Evolutionary conservation across 1,140 invertebrate species (phyloP).

Genomic region (Solenopsis fugax): DNA sequence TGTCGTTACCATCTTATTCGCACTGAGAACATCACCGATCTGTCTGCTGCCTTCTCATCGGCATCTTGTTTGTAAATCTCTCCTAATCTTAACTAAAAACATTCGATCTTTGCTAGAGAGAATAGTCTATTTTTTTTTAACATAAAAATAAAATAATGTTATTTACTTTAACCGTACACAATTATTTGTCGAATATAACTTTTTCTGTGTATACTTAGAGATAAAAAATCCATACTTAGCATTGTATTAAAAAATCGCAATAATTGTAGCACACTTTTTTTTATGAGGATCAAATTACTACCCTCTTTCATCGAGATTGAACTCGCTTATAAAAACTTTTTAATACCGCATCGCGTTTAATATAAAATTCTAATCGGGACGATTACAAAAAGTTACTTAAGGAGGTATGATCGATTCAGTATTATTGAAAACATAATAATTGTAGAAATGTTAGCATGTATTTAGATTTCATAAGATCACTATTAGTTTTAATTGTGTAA

Average conservation of each 20-base stretch:
- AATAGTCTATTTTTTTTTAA: neutral
- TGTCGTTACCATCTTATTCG: neutral
- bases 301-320: neutral
- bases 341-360: slow-evolving; percentile 31
- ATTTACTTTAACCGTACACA: slow-evolving; percentile 9
- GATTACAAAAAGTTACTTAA: neutral
- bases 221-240: slow-evolving; percentile 3
- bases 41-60: neutral
- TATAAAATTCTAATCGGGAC: neutral
- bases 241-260: slow-evolving; percentile 10
- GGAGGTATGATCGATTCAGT: no score
- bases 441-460: no score
- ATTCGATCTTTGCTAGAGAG: neutral
- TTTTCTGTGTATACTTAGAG: neutral
- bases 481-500: no score
- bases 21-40: neutral
- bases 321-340: slow-evolving; percentile 37
- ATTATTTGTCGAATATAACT: neutral
- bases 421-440: no score
- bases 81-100: slow-evolving; percentile 3
- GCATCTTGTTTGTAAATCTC: neutral
- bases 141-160: neutral
- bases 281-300: neutral
- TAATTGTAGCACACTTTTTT: slow-evolving; percentile 12
- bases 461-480: no score